Percentiles rank a stretch among this genome's conserved stretches.
phyloP scores from a whole-genome alignment of 2,113 vertebrate species.

The Gopherus flavomarginatus region DNA sequence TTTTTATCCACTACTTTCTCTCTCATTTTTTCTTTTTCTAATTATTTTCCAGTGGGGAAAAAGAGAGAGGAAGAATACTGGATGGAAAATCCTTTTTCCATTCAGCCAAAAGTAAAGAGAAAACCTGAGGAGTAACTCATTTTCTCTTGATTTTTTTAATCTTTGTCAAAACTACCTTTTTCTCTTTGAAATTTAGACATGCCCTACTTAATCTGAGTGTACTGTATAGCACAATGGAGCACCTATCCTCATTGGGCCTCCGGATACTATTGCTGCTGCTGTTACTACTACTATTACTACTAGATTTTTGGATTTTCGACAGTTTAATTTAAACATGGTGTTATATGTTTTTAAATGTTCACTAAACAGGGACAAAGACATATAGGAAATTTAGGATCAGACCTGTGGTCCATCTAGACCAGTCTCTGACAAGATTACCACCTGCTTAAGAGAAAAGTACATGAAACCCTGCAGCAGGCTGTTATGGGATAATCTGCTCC shows the following conservation, averaged over 20 bases:
- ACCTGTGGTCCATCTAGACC: not conserved
- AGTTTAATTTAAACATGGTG: not conserved
- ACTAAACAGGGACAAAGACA: not conserved
- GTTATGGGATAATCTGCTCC: not conserved
- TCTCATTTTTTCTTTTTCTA: too few relatives aligned
- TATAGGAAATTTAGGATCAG: not conserved
- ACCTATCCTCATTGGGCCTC: not conserved
- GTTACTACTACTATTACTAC: not conserved
- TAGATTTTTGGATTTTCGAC: not conserved
- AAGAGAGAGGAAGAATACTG: too few relatives aligned
- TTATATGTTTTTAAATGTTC: not conserved
- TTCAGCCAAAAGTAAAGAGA: too few relatives aligned
- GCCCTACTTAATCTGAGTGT: too few relatives aligned
- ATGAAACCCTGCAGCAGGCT: not conserved
- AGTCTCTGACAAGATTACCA: not conserved
- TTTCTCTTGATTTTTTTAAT: too few relatives aligned
- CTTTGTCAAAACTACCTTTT: not conserved
- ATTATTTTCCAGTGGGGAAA: too few relatives aligned
- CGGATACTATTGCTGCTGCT: not conserved
- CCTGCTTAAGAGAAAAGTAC: not conserved
- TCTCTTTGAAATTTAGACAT: not conserved
- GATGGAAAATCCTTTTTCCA: too few relatives aligned
- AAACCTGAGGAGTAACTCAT: too few relatives aligned
- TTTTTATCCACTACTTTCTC: too few relatives aligned
- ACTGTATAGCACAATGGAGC: not conserved